Base-by-base conservation (phyloP, 2,797 vertebrate genomes). In the Labroides dimidiatus region DNA sequence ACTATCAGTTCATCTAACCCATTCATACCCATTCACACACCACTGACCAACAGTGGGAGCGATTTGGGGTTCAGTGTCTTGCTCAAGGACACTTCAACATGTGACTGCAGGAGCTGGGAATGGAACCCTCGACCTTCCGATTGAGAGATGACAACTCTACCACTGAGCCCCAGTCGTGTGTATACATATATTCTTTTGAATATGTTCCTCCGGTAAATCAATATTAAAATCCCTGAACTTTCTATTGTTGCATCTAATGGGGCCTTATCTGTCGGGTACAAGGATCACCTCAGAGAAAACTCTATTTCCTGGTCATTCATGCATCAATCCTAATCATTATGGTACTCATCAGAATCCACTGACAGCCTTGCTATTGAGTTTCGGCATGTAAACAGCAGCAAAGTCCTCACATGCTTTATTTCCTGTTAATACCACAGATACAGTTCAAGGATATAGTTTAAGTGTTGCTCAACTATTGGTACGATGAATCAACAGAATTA, bases 231-330 rank as follows among this genome's bases (percentile, higher is more conserved):
- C 78, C 77, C 63, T 73, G 71, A 69, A 72, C 75, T 78, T 84
- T 75, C 85, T 83, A 78, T 81, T 84, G 85, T 81, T 73, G 69
- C 27, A 43, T 73, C 45, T 88, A 82, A 81, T 83, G 45, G 45
- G 55, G 61, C 44, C 82, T 89, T 91, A 93, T 93, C 91, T 87
- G 43, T 49, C 76, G 51, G 71, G 76, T 65, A 69, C 83, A 90
- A 84, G 65, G 74, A 89, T 90, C 85, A 89, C 77, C 74, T 71
- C 62, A 44, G 82, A 75, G 82, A 79, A 85, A 90, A 90, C 80
- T 87, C 78, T 85, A 89, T 92, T 90, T 89, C 84, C 84, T 82
- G 78, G 81, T 84, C 80, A 82, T 92, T 87, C 90, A 78, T 87
- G 82, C 70, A 83, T 78, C 87, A 90, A 86, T 84, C 62, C 65